Evolutionary conservation across 2,888 invertebrate species (phyloP), one percentile per base, ranked within the genome.

Genomic region (Cantharis nigra): DNA sequence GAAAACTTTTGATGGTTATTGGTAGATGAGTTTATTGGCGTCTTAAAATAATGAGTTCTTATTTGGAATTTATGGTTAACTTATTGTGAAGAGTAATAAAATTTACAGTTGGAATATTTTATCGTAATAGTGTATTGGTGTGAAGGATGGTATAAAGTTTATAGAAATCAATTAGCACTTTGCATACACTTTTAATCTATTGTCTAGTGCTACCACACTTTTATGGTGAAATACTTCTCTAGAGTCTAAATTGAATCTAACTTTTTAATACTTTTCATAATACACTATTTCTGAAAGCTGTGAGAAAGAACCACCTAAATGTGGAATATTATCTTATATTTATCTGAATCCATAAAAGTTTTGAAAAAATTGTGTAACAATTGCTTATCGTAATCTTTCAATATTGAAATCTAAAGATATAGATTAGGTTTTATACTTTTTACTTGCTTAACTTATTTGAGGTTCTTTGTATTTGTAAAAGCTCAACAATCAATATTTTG

Each of bases 1-100:
- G 71, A 70, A 70, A 63, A 70, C 67, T 75, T 62, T 71, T 72
- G 67, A 71, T 63, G 71, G 67, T 72, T 72, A 72, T 75, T 75
- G 63, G 75, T 28, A 3, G 33, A 49, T 63, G 49, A 63, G 70
- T 63, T 71, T 75, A 75, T 71, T 33, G 75, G 71, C 70, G 69
- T 63, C 49, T 64, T 63, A 75, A 75, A 75, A 75, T 71, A 75
- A 75, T 70, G 70, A 14, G 33, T 16, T 28, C n/a, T 74, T 28
- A n/a, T 63, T 9, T 67, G 26, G 65, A 23, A 67, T 67, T 67
- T 67, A 67, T 26, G 65, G n/a, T n/a, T 49, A 49, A 49, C 49
- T n/a, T 9, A 49, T 49, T 49, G 49, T 49, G n/a, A 3, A n/a
- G 49, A n/a, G 49, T 2, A 49, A 49, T 49, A 49, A 49, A 49